A percentile compares a stretch with the other conserved stretches of the same genome.
These are phyloP conservation scores for Dione vanillae DNA, from an alignment of 2,888 invertebrate genomes.

Conservation along the genomic window DNA sequence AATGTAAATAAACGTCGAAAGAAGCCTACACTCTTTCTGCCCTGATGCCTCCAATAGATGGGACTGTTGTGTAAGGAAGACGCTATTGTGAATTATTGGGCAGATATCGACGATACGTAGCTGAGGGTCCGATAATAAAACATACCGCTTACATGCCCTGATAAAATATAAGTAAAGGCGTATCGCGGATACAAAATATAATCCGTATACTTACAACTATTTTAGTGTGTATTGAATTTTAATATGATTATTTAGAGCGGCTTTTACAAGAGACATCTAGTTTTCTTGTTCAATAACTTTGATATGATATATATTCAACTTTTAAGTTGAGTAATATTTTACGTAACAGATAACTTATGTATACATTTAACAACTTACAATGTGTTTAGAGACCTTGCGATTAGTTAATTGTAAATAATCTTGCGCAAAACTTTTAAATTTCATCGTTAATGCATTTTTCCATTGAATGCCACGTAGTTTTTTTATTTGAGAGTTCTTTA, in stretches of 20 bases:
- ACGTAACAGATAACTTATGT: too few species aligned
- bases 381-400: too few species aligned
- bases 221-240: background rate
- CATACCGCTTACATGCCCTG: slow-evolving; percentile 44
- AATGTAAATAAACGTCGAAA: background rate
- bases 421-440: too few species aligned
- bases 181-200: background rate
- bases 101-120: slow-evolving; percentile 59
- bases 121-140: slow-evolving; percentile 49
- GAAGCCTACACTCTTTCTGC: slow-evolving; percentile 9
- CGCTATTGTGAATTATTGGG: slow-evolving; percentile 69
- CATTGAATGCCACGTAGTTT: too few species aligned
- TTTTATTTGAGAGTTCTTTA: too few species aligned
- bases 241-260: background rate
- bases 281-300: too few species aligned
- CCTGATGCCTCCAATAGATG: slow-evolving; percentile 54
- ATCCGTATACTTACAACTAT: background rate
- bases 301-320: too few species aligned
- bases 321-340: too few species aligned
- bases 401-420: too few species aligned
- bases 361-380: too few species aligned
- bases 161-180: slow-evolving; percentile 40
- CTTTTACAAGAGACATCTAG: too few species aligned
- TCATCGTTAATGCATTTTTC: too few species aligned
- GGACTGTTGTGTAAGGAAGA: slow-evolving; percentile 70